Conservation (phyloP, 2,797 vertebrate genomes). For the Bucorvus abyssinicus region DNA sequence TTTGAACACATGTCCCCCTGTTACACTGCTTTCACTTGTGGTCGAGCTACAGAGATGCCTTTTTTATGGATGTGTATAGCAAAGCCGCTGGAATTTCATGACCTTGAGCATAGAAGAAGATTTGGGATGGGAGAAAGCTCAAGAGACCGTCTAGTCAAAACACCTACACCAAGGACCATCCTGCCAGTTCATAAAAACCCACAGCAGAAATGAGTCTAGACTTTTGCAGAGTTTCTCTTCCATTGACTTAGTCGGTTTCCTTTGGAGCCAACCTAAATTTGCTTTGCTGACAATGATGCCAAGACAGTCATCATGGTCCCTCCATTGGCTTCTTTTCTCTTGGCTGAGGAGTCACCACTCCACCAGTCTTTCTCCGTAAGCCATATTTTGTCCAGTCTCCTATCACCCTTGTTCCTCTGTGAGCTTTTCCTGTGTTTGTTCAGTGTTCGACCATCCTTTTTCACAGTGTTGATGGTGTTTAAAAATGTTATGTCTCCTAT, state of each 20-base stretch:
- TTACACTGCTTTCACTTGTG: background rate
- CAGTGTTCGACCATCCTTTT: background rate
- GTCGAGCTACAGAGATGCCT: background rate
- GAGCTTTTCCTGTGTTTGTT: background rate
- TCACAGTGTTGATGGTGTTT: background rate
- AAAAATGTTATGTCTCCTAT: background rate
- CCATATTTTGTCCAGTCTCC: background rate
- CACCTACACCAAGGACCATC: background rate
- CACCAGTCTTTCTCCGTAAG: background rate
- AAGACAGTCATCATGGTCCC: background rate
- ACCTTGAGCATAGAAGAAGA: background rate
- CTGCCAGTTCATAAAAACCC: background rate
- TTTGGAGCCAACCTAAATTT: background rate
- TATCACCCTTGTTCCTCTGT: background rate
- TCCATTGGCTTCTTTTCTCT: background rate
- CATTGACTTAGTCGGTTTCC: background rate
- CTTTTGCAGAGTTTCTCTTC: background rate
- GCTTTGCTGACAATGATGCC: background rate
- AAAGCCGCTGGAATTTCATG: background rate
- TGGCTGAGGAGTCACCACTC: background rate
- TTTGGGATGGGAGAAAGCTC: background rate
- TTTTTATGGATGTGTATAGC: background rate
- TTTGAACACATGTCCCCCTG: background rate
- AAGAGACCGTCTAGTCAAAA: background rate
- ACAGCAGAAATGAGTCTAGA: background rate